Conservation (phyloP, 2,797 vertebrate species). For the Gorsachius magnificus region DNA sequence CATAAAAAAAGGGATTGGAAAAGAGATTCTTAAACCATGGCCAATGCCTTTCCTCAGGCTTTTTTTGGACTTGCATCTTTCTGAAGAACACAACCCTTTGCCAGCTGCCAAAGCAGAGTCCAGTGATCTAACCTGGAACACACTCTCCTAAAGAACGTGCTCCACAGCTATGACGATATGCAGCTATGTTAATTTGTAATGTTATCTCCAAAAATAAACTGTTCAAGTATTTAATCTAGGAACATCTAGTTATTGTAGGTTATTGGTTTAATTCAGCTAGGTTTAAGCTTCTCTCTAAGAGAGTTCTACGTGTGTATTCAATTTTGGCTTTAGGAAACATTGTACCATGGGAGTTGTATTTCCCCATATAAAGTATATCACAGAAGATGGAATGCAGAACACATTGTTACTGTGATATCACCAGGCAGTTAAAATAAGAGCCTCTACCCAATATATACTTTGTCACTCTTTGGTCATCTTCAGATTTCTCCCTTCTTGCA, state of each 20-base stretch:
- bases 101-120: not conserved
- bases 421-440: not conserved
- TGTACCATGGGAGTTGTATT: not conserved
- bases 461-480: not conserved
- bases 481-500: not conserved
- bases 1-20: not conserved
- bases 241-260: not conserved
- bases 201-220: not conserved
- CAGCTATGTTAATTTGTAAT: not conserved
- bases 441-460: not conserved
- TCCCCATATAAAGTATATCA: not conserved
- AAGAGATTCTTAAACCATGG: not conserved
- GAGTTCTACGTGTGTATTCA: not conserved
- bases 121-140: not conserved
- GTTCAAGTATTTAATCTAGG: not conserved
- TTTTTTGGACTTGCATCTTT: not conserved
- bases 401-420: not conserved
- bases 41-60: not conserved
- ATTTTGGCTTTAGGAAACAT: not conserved
- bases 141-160: rapidly evolving
- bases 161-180: not conserved
- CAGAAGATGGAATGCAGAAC: not conserved
- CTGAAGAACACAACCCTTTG: not conserved
- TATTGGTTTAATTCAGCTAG: not conserved
- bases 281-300: not conserved